Base-by-base conservation (phyloP, 2,113 vertebrate species). In the Odontesthes bonariensis region DNA sequence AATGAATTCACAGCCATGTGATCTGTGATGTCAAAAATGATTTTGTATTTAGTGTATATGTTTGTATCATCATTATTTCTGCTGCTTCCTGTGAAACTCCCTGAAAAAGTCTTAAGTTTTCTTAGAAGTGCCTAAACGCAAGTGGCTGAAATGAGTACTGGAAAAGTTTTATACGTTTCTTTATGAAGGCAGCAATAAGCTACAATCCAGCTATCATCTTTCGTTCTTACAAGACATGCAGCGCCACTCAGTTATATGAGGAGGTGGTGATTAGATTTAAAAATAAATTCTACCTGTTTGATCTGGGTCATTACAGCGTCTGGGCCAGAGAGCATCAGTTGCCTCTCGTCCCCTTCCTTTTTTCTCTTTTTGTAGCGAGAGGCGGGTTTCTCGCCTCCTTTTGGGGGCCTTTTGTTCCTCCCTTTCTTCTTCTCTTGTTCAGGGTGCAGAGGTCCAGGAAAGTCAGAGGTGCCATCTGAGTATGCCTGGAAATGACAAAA, bases 291-390 rank as follows among this genome's bases (percentile, higher is more conserved):
- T 69, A 98, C 98, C 94, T 99, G 97, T 75, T 97, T 99, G 74
- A 98, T 91, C 82, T 96, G 96, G 79, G 94, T 93, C 92, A 95
- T 94, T 66, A 97, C 94, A 0, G 93, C 82, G 79, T 97, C 96
- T 0, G 95, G 71, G 3, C 92, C 93, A 10, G 95, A 88, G 79
- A 93, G 96, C 86, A 96, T 46, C 12, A 93, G 81, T 9, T 95
- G 95, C 31, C 95, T 96, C 71, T 97, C 97, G 22, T 98, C 97
- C 12, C 96, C 97, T 3, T 98, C 98, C 84, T 98, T 99, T 85
- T 95, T 99, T 61, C 97, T 96, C 84, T 96, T 98, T 88, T 99
- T 99, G 72, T 96, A 96, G 46, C 98, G 96, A 59, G 97, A 95
- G 7, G 93, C 92, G 6, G 96, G 94, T 77, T 96, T 99, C 82